phyloP scores from a whole-genome alignment of 2,113 vertebrate species.

The Poeciliopsis occidentalis region DNA sequence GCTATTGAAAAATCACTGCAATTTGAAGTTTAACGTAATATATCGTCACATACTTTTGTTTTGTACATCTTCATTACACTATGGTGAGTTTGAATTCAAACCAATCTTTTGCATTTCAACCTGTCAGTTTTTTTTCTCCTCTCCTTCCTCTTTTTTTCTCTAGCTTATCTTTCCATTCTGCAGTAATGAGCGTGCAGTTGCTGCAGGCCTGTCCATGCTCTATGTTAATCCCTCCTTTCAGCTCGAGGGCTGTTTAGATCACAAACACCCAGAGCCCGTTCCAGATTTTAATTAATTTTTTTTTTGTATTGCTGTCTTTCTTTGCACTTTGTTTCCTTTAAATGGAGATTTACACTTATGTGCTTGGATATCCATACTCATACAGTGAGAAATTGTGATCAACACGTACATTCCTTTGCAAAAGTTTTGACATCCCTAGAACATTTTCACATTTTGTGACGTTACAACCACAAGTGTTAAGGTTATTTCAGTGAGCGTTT shows the following conservation, averaged over 20 bases:
- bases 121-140: constrained; percentile 13
- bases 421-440: background rate
- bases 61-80: background rate
- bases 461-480: too few relatives aligned
- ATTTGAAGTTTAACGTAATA: background rate
- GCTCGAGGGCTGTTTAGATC: constrained; percentile 75
- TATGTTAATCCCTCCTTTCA: constrained; percentile 79
- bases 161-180: constrained; percentile 58
- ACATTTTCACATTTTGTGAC: background rate
- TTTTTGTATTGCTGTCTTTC: constrained; percentile 67
- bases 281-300: constrained; percentile 81
- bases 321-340: constrained; percentile 39
- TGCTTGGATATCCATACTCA: constrained; percentile 5
- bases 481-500: background rate
- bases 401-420: background rate
- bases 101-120: constrained; percentile 38
- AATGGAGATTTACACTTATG: constrained; percentile 49
- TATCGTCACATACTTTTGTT: background rate
- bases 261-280: constrained; percentile 64
- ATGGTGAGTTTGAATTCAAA: constrained; percentile 21
- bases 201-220: constrained; percentile 63
- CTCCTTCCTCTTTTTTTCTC: constrained; percentile 24
- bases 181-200: constrained; percentile 72
- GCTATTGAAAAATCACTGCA: constrained; percentile 5
- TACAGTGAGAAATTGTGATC: background rate